A percentile compares a stretch with the other conserved stretches of the same genome.
phyloP scores from a whole-genome alignment of 2,888 invertebrate species.

The Aspidiotus rigidus region DNA sequence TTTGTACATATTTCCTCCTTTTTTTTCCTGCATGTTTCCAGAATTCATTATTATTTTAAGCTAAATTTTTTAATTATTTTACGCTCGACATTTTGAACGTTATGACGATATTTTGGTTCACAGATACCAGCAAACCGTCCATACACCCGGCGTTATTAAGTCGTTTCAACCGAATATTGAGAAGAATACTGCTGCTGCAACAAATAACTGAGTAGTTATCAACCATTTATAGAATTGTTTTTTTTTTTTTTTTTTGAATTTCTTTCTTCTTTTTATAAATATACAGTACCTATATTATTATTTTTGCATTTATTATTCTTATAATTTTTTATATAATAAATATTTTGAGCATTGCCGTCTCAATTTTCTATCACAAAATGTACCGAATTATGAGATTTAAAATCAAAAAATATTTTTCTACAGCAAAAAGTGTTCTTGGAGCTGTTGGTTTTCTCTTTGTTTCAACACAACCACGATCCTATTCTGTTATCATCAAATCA shows the following conservation, averaged over 20 bases:
- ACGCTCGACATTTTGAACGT: no score
- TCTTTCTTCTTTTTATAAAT: neutral
- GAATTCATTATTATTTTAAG: neutral
- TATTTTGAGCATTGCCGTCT: no score
- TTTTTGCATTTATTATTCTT: no score
- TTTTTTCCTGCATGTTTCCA: neutral
- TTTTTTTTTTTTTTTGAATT: neutral
- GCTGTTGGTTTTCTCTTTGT: no score
- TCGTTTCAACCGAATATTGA: slow-evolving; percentile 35
- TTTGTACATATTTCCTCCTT: neutral
- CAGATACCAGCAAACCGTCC: slow-evolving; percentile 37
- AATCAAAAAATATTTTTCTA: no score
- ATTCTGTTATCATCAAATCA: no score
- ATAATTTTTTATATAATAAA: no score
- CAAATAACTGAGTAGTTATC: no score
- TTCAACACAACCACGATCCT: no score
- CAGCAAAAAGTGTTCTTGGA: no score
- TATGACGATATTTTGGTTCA: neutral
- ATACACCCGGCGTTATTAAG: slow-evolving; percentile 37
- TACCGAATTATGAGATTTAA: no score
- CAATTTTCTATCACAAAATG: no score
- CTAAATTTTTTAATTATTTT: neutral
- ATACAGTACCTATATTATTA: neutral
- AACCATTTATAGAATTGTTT: neutral
- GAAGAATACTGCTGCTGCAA: slow-evolving; percentile 5